Conservation (phyloP, 2,797 vertebrate species). For the Rhinogobio ventralis region DNA sequence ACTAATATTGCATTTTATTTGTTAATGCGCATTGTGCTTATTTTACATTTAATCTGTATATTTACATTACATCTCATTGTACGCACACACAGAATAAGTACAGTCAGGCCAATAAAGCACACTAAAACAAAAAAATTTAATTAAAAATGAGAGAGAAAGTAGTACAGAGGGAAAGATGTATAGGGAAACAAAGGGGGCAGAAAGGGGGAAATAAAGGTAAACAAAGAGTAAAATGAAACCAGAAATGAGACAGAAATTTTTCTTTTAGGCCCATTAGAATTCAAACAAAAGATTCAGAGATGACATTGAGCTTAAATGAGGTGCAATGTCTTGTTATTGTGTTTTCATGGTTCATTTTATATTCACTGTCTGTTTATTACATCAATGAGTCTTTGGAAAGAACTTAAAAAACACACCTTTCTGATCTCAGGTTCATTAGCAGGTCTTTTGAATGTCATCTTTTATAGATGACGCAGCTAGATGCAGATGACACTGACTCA, state of each 20-base stretch:
- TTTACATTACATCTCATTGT: too few species aligned
- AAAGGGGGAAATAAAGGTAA: neutral
- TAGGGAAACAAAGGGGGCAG: neutral
- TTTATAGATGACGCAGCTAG: neutral
- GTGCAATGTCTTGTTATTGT: neutral
- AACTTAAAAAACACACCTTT: neutral
- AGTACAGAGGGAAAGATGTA: neutral
- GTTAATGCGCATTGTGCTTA: too few species aligned
- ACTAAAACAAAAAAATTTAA: too few species aligned
- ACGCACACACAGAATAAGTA: too few species aligned
- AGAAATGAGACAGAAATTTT: neutral
- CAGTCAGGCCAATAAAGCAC: too few species aligned
- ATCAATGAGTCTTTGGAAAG: neutral
- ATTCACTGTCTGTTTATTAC: neutral
- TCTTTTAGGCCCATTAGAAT: neutral
- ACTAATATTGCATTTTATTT: too few species aligned
- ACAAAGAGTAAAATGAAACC: neutral
- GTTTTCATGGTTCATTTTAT: neutral
- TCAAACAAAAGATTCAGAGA: slow-evolving; percentile 8
- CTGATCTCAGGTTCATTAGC: slow-evolving; percentile 3
- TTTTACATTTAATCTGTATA: too few species aligned
- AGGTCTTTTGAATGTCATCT: neutral
- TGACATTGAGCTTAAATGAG: neutral
- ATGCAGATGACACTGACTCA: neutral
- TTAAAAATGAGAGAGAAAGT: too few species aligned